Evolutionary conservation across 2,113 vertebrate genomes (phyloP).

Genomic region (Psephotus haematonotus): DNA sequence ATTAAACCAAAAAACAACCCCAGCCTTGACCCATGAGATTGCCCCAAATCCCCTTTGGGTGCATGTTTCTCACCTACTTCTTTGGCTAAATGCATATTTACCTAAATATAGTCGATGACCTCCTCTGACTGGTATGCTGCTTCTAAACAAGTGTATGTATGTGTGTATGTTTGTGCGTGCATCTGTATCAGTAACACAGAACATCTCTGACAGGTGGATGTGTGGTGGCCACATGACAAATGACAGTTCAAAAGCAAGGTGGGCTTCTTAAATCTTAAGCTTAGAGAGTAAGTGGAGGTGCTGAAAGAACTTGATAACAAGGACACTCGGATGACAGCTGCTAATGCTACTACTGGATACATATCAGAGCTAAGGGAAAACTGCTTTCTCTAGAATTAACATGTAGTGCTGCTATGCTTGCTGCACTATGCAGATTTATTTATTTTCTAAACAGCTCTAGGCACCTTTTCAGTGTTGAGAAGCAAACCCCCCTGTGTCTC

Average conservation of each 20-base stretch:
- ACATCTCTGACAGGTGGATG: conserved; percentile 13
- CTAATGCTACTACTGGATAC: not conserved
- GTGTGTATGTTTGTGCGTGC: not conserved
- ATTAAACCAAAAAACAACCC: not conserved
- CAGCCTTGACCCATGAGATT: not conserved
- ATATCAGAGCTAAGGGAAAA: conserved; percentile 24
- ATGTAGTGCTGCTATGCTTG: not conserved
- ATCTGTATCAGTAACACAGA: not conserved
- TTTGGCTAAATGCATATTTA: not conserved
- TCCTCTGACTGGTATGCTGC: not conserved
- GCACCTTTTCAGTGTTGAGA: not conserved
- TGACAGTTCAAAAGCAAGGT: not conserved
- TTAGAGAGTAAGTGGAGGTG: not conserved
- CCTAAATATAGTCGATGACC: not conserved
- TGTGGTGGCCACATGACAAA: not conserved
- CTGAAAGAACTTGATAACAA: conserved; percentile 44
- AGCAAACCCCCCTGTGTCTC: not conserved
- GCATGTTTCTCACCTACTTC: not conserved
- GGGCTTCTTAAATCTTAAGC: conserved; percentile 23
- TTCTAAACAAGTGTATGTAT: not conserved
- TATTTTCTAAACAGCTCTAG: conserved; percentile 12
- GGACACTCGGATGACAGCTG: conserved; percentile 50
- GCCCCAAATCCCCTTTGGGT: not conserved
- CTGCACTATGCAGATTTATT: not conserved
- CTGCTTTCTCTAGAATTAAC: not conserved